A percentile compares a stretch with the other conserved stretches of the same genome.
Evolutionary conservation across 2,888 invertebrate genomes (phyloP).

Genomic region (Drosophila mettleri): DNA sequence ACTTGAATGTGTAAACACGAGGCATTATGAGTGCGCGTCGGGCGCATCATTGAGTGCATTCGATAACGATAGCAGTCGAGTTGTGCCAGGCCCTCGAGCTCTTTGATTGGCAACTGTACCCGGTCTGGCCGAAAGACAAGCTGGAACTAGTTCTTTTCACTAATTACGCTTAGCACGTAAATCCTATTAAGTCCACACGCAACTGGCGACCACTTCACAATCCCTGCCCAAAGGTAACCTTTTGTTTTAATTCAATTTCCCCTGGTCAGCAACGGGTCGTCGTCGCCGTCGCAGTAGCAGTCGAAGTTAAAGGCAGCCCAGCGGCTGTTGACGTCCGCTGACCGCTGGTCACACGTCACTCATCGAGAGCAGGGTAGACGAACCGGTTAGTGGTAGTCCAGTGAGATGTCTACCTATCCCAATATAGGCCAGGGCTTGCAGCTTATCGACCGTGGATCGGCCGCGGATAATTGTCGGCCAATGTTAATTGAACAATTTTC

Average conservation of each 20-base stretch:
- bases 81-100: not conserved
- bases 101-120: slow-evolving; percentile 35
- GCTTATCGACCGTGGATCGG: slow-evolving; percentile 49
- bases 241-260: slow-evolving; percentile 74
- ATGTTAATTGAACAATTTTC: slow-evolving; percentile 69
- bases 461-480: slow-evolving; percentile 61
- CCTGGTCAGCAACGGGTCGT: slow-evolving; percentile 39
- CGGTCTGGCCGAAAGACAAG: too few species aligned
- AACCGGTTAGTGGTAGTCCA: slow-evolving; percentile 62
- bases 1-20: slow-evolving; percentile 79
- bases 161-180: slow-evolving; percentile 69
- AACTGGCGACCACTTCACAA: slow-evolving; percentile 55
- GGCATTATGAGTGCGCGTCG: slow-evolving; percentile 20
- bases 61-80: slow-evolving; percentile 40
- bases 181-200: slow-evolving; percentile 71
- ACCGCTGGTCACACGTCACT: slow-evolving; percentile 77
- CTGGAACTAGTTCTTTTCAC: slow-evolving; percentile 21
- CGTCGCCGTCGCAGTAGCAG: too few species aligned
- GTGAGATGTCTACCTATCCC: slow-evolving; percentile 43
- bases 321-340: slow-evolving; percentile 41
- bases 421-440: slow-evolving; percentile 10
- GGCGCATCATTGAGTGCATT: slow-evolving; percentile 15
- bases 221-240: slow-evolving; percentile 40
- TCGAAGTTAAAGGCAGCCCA: not conserved
- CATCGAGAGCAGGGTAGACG: slow-evolving; percentile 30